A percentile compares a stretch with the other conserved stretches of the same genome.
Conservation (phyloP, 2,888 invertebrate genomes). For the Pyrrhosoma nymphula region DNA sequence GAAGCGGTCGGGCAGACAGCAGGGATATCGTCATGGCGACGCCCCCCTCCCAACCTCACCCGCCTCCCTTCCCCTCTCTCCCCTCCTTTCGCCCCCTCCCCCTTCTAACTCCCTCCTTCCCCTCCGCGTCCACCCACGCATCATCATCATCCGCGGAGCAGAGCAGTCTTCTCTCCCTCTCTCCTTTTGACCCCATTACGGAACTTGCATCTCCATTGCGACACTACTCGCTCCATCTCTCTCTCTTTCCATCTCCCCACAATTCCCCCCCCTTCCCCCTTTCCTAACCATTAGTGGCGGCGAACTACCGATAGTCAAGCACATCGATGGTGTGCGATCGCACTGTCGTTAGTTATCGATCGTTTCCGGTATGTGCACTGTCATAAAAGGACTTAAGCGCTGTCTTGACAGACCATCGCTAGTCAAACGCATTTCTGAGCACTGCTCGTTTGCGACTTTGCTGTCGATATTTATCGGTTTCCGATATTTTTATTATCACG, state of each 20-base stretch:
- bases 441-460: no score
- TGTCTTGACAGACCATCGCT: no score
- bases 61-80: background rate
- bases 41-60: background rate
- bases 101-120: background rate
- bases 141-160: background rate
- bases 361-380: no score
- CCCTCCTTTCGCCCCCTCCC: background rate
- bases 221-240: background rate
- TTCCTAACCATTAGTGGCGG: no score
- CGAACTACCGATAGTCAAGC: no score
- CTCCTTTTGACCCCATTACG: slow-evolving; percentile 19
- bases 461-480: no score
- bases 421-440: no score
- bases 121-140: background rate
- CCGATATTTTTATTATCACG: no score
- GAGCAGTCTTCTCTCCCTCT: background rate
- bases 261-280: background rate
- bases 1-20: slow-evolving; percentile 28
- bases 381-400: no score
- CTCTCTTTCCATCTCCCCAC: background rate
- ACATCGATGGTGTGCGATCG: no score
- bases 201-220: slow-evolving; percentile 36
- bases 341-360: no score
- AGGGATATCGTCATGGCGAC: background rate